Conservation (phyloP, 1,140 invertebrate genomes). For the Lepidurus apus region DNA sequence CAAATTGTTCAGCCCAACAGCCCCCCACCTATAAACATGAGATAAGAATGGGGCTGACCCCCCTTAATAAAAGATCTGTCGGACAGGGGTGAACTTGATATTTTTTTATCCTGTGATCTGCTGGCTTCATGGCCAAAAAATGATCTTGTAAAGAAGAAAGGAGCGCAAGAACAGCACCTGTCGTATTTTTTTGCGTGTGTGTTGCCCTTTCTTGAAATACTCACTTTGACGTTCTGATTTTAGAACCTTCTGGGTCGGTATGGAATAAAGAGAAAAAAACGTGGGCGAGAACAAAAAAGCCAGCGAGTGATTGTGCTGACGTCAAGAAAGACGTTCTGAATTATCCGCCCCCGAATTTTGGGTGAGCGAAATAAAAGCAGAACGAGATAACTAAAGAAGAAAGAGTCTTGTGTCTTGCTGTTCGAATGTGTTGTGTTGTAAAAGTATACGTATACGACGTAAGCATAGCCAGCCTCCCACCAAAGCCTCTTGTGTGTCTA, state of each 20-base stretch:
- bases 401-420: neutral
- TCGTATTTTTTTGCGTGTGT: neutral
- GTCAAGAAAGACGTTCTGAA: slow-evolving; percentile 13
- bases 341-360: neutral
- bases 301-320: neutral
- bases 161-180: neutral
- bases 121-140: too few relatives aligned
- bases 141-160: neutral
- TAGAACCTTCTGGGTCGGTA: neutral
- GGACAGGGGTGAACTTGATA: too few relatives aligned
- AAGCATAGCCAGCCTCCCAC: slow-evolving; percentile 8
- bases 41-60: neutral
- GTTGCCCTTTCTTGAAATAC: neutral
- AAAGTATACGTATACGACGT: neutral
- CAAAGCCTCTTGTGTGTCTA: slow-evolving; percentile 15
- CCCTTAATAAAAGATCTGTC: neutral
- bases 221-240: slow-evolving; percentile 4
- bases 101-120: too few relatives aligned
- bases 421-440: slow-evolving; percentile 5
- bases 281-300: neutral
- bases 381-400: neutral
- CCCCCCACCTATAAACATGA: neutral
- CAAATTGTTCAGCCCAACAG: neutral
- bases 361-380: neutral
- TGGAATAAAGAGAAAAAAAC: neutral